Conservation (phyloP, 2,888 invertebrate species). For the Dusona sp. region DNA sequence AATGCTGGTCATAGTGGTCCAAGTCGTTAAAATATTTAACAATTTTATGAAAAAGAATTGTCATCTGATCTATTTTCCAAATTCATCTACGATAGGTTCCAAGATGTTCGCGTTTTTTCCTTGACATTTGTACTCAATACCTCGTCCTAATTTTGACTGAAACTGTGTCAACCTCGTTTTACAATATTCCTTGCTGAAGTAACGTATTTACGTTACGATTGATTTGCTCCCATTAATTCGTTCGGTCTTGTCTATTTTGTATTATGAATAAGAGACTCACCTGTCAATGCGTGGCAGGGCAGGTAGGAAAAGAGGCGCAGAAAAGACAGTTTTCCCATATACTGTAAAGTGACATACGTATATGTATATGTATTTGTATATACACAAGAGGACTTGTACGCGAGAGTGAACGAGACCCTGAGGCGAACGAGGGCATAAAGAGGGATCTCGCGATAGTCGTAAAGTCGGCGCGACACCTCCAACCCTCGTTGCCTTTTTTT, state of each 20-base stretch:
- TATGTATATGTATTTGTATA: neutral
- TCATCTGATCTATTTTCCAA: too few relatives aligned
- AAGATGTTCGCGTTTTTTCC: neutral
- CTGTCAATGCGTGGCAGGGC: conserved; percentile 10
- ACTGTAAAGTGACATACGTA: neutral
- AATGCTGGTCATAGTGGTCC: too few relatives aligned
- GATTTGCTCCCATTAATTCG: conserved; percentile 55
- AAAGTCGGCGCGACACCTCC: conserved; percentile 46
- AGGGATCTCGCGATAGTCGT: conserved; percentile 46
- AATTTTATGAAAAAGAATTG: too few relatives aligned
- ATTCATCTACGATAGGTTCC: neutral
- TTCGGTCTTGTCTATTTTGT: conserved; percentile 46
- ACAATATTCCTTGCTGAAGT: conserved; percentile 11
- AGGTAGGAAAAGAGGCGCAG: conserved; percentile 9
- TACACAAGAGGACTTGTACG: neutral
- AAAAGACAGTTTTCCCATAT: conserved; percentile 42
- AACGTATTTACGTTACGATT: conserved; percentile 31
- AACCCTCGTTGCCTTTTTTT: conserved; percentile 46
- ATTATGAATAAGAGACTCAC: conserved; percentile 13
- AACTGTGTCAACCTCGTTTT: conserved; percentile 51
- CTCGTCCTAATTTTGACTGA: neutral
- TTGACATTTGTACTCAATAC: neutral
- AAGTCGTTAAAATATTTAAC: too few relatives aligned
- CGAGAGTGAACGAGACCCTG: conserved; percentile 6
- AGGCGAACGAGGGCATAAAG: conserved; percentile 53